phyloP scores from a whole-genome alignment of 92 coral and sea anemone genomes.

The Pocillopora grandis region DNA sequence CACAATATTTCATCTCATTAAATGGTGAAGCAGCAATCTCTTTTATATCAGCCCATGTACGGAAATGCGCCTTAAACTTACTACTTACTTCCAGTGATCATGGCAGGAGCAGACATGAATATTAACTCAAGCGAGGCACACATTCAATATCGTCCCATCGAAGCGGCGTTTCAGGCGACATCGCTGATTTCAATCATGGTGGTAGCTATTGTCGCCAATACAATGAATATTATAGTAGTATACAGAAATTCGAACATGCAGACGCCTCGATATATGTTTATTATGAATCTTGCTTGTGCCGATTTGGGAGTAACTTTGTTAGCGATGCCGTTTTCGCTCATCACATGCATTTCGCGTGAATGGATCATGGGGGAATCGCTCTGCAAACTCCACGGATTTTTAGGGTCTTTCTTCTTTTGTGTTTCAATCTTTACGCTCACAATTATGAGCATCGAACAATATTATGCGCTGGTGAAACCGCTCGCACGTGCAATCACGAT shows the following conservation, averaged over 20 bases:
- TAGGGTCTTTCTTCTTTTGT: constrained; percentile 88
- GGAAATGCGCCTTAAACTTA: neutral
- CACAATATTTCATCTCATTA: neutral
- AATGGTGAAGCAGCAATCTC: neutral
- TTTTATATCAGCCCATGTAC: neutral
- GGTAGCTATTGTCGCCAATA: constrained; percentile 67
- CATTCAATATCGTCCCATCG: constrained; percentile 34
- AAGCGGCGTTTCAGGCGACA: constrained; percentile 57
- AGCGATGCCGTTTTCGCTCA: constrained; percentile 85
- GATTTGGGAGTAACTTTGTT: constrained; percentile 84
- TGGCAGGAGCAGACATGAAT: constrained; percentile 11
- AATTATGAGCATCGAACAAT: constrained; percentile 89
- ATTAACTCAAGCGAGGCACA: neutral
- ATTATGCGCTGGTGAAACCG: constrained; percentile 79
- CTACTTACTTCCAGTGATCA: neutral
- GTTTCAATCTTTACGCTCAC: constrained; percentile 82
- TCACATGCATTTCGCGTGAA: constrained; percentile 71
- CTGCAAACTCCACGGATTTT: constrained; percentile 83
- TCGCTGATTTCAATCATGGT: constrained; percentile 62
- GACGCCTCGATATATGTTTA: constrained; percentile 86
- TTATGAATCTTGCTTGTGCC: constrained; percentile 77
- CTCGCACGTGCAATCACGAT: constrained; percentile 78
- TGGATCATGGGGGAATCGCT: constrained; percentile 79
- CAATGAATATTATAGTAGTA: constrained; percentile 73
- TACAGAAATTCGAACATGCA: constrained; percentile 79